phyloP scores from a whole-genome alignment of 2,888 invertebrate genomes.

The Chouioia cunea region DNA sequence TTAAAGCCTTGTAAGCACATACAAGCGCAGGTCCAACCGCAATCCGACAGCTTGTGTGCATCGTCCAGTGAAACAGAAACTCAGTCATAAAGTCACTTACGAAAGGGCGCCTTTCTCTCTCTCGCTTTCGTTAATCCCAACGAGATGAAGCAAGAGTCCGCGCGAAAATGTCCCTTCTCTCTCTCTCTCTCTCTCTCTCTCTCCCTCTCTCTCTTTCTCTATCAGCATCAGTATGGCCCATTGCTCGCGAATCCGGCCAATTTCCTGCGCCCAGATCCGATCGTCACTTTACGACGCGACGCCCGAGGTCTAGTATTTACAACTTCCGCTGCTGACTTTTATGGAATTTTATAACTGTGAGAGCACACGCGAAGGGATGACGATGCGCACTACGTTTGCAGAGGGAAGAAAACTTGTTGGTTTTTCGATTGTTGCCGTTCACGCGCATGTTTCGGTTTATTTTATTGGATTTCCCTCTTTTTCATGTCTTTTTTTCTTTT shows the following conservation, averaged over 20 bases:
- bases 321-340: slow-evolving; percentile 46
- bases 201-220: too few relatives aligned
- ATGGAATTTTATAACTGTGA: slow-evolving; percentile 47
- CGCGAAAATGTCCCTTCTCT: too few relatives aligned
- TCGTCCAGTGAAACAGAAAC: slow-evolving; percentile 9
- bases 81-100: slow-evolving; percentile 38
- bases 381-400: not conserved
- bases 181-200: too few relatives aligned
- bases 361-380: slow-evolving; percentile 7
- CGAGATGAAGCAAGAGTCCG: slow-evolving; percentile 32
- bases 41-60: slow-evolving; percentile 4
- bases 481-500: too few relatives aligned
- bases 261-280: slow-evolving; percentile 66
- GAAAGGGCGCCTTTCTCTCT: not conserved
- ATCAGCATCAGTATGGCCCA: slow-evolving; percentile 68
- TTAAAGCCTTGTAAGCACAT: too few relatives aligned
- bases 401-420: not conserved
- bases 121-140: slow-evolving; percentile 12
- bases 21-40: too few relatives aligned
- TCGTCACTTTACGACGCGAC: slow-evolving; percentile 68
- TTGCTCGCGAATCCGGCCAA: slow-evolving; percentile 68
- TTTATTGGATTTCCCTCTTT: too few relatives aligned
- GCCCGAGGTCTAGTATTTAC: slow-evolving; percentile 40
- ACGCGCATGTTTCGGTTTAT: too few relatives aligned
- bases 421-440: too few relatives aligned